Evolutionary conservation across 2,113 vertebrate genomes (phyloP), one percentile per base, ranked within the genome.

Genomic region (Connochaetes taurinus): DNA sequence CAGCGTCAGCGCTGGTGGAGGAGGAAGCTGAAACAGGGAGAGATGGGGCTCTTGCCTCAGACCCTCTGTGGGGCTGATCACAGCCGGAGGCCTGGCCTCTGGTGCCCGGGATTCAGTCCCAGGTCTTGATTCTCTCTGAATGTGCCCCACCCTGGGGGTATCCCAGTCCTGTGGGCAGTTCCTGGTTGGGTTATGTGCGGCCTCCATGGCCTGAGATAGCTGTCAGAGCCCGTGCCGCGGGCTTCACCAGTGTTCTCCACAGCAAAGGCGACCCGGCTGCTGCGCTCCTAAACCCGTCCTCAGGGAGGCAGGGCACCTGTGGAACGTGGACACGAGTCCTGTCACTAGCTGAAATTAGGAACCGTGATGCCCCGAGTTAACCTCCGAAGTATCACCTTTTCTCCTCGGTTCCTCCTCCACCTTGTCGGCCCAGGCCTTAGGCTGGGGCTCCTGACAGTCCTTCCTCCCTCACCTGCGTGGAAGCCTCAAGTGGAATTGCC

Each of bases 71-170:
- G 36, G 8, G 64, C 31, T 52, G 29, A 52, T 74, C 36, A 33
- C 36, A 78, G 31, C 40, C 40, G 10, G 60, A 84, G 85, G 40
- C 15, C 52, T 88, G 92, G 53, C 29, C 12, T 85, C 33, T 64
- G 3, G 16, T 55, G 17, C 50, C 47, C 55, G 80, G 17, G 33
- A 43, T 71, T 57, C 47, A 92, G 60, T 87, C 58, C 89, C 27
- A 5, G 23, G 14, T 71, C 50, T 93, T n/a, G 31, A 57, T 88
- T 71, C 55, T 92, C 33, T 93, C 40, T 97, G 83, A 71, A 86
- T 82, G 50, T 33, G 6, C 53, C 74, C 55, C 43, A 23, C 11
- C n/a, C 16, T 27, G 19, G 19, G 71, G 27, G 53, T 27, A 33
- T 15, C 29, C 19, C 57, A 83, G 13, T 16, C 10, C 40, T 4